Base-by-base conservation (phyloP, 2,797 vertebrate genomes). In the Anabacerthia variegaticeps region DNA sequence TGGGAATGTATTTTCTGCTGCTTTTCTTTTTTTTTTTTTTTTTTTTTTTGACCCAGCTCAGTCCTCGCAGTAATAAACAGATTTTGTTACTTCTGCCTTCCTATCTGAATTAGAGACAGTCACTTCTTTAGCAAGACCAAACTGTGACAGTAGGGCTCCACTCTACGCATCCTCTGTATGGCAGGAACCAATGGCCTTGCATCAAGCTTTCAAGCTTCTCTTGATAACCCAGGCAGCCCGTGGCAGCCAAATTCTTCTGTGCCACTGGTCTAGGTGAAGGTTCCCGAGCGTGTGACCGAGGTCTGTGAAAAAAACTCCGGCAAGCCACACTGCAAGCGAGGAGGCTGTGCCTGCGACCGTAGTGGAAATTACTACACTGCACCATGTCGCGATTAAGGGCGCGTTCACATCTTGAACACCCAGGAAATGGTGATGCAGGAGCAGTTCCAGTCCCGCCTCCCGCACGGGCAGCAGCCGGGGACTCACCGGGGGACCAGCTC, bases 361-460 rank as follows among this genome's bases (percentile, higher is more conserved):
- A 11, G 5, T 0, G 15, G 5, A 19, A 32, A 28, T 13, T 4
- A 49, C 10, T 5, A 44, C 11, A n/a, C 14, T 3, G 58, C n/a
- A 17, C 14, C 39, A 2, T 2, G 52, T 14, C 9, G 62, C 14
- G 9, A n/a, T 21, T 14, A 10, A 20, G 14, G 16, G 7, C 27
- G 2, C 4, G 13, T 10, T 71, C 41, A 28, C 41, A 16, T 24
- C 32, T 7, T 26, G 43, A 48, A 13, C 21, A 5, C 26, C 12
- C 8, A 3, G 14, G 6, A 17, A 11, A 2, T 0, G 3, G 15
- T 3, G 36, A 32, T 43, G 23, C 6, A 3, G 34, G 5, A 46
- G 34, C 51, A 22, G 8, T 39, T 5, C 39, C 36, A 23, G 5
- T 9, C 39, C 24, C 24, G 6, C 32, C 39, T 21, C 13, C n/a